A percentile compares a stretch with the other conserved stretches of the same genome.
Evolutionary conservation across 2,888 invertebrate species (phyloP).

Genomic region (Mesorhabditis sp.): DNA sequence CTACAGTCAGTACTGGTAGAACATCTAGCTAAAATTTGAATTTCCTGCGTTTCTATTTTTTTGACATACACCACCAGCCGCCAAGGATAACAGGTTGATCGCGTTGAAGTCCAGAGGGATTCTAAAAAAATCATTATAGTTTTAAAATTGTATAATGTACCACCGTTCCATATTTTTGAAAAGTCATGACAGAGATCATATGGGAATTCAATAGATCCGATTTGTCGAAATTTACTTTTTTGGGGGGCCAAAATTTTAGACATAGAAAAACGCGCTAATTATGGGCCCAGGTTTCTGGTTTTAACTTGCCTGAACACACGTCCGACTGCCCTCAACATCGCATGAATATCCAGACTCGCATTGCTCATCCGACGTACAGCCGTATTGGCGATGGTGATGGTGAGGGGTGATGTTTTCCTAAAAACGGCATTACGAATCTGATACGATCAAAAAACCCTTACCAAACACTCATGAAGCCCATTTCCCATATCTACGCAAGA

Average conservation of each 20-base stretch:
- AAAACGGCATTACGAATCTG: background rate
- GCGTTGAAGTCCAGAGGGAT: constrained; percentile 1
- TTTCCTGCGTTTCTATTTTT: background rate
- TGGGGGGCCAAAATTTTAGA: too few relatives aligned
- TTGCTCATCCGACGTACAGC: background rate
- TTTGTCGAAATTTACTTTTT: too few relatives aligned
- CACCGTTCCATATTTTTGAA: too few relatives aligned
- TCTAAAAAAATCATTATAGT: background rate
- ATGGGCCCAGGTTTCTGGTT: too few relatives aligned
- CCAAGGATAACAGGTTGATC: background rate
- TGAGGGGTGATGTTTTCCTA: background rate
- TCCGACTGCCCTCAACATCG: background rate
- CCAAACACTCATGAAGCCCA: background rate
- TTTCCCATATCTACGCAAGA: background rate
- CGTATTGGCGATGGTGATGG: background rate
- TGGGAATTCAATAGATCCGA: too few relatives aligned
- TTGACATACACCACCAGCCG: background rate
- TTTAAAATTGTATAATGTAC: background rate
- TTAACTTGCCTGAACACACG: background rate
- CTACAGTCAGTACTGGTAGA: background rate
- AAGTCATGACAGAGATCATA: too few relatives aligned
- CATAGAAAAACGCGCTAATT: too few relatives aligned
- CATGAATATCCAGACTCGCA: background rate
- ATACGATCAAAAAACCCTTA: background rate
- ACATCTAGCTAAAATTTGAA: background rate